Percentiles rank a stretch among this genome's conserved stretches.
Evolutionary conservation across 2,113 vertebrate species (phyloP).

Genomic region (Ancistrus triradiatus): DNA sequence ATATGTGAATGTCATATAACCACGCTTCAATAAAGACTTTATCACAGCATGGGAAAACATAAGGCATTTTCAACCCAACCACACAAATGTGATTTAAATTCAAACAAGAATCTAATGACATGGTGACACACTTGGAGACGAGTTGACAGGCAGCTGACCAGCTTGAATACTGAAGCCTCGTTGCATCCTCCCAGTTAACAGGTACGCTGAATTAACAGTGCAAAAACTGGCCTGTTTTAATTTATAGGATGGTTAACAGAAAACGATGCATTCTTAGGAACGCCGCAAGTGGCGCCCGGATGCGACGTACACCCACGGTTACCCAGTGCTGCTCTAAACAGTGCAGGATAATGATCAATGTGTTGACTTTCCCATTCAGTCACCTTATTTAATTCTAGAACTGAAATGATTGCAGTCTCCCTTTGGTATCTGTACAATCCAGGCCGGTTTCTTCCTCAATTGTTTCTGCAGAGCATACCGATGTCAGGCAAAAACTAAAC

Average conservation of each 20-base stretch:
- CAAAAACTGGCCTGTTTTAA: constrained; percentile 27
- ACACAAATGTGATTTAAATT: constrained; percentile 39
- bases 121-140: constrained; percentile 5
- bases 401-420: constrained; percentile 50
- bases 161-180: constrained; percentile 25
- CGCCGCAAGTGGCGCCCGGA: constrained; percentile 22
- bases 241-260: no score
- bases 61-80: constrained; percentile 46
- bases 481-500: constrained; percentile 48
- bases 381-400: constrained; percentile 15
- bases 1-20: constrained; percentile 38
- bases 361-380: no score
- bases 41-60: constrained; percentile 48
- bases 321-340: no score
- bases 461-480: constrained; percentile 48
- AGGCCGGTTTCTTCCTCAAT: constrained; percentile 33
- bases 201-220: constrained; percentile 20
- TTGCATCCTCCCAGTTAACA: constrained; percentile 12
- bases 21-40: constrained; percentile 49
- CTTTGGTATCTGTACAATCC: constrained; percentile 63
- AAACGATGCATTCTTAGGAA: constrained; percentile 24
- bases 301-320: no score
- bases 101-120: constrained; percentile 42
- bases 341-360: no score
- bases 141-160: constrained; percentile 28